Evolutionary conservation across 2,888 invertebrate genomes (phyloP), one percentile per base, ranked within the genome.

Genomic region (Caenorhabditis imperialis): DNA sequence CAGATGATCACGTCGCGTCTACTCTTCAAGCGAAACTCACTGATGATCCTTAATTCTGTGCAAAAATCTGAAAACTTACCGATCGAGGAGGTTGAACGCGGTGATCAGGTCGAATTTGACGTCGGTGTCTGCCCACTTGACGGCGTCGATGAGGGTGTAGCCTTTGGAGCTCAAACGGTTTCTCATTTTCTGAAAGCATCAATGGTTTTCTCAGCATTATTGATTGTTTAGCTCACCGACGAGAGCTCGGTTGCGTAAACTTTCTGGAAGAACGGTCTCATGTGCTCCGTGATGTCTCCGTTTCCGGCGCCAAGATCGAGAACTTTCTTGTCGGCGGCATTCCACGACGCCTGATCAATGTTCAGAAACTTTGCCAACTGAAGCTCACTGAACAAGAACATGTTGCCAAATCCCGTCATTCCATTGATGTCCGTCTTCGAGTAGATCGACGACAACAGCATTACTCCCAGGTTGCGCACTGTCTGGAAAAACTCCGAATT

Each of bases 301-400:
- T 98, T 97, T 1, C 97, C 97, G 2, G 97, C 96, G 50, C 97
- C 97, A 58, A 97, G 91, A 90, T 97, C 96, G 50, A 96, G 90
- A 53, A 91, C 63, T 20, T 69, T 78, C 22, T 75, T 77, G 16
- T 61, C 62, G n/a, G 27, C 35, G 10, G 73, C 10, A 8, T 6
- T 50, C 79, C 79, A 81, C 30, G 76, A 62, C 5, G 62, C 16
- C 14, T 62, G 67, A 14, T 75, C 69, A 12, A 85, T 40, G 7
- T 65, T 89, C 79, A 93, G 89, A 81, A 95, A 90, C 63, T 90
- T 89, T 70, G 91, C 90, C 82, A 96, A 93, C 88, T 97, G 96
- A 8, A 91, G 90, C 72, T 92, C 91, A 0, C 97, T 97, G 83
- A 96, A 91, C 51, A 98, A 95, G 90, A 96, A 97, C 98, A 98